Conservation (phyloP, 2,888 invertebrate genomes). For the Tetragonula carbonaria region DNA sequence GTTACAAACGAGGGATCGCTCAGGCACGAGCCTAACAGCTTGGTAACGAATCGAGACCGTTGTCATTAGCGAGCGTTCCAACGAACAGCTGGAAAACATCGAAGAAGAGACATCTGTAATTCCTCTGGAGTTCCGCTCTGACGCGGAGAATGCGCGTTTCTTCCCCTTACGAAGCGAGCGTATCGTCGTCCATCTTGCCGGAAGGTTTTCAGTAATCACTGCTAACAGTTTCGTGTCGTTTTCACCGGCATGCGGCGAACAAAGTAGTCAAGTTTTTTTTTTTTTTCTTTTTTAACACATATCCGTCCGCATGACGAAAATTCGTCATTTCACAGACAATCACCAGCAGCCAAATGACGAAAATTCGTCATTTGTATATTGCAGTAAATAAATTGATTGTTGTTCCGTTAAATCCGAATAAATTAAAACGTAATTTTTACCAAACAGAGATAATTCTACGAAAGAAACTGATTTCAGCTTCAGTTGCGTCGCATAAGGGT, state of each 20-base stretch:
- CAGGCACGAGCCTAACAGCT: constrained; percentile 53
- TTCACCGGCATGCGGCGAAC: background rate
- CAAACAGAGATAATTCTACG: no score
- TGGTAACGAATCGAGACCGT: constrained; percentile 30
- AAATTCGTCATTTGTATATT: no score
- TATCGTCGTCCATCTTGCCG: constrained; percentile 17
- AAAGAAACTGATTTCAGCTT: no score
- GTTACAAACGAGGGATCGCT: constrained; percentile 23
- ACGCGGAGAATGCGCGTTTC: constrained; percentile 12
- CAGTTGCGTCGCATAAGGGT: no score
- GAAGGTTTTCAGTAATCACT: constrained; percentile 27
- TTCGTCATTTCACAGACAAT: no score
- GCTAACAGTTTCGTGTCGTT: background rate
- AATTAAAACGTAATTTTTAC: no score
- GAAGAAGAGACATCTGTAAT: constrained; percentile 40
- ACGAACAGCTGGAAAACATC: constrained; percentile 25
- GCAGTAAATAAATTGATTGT: no score
- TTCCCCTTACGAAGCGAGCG: background rate
- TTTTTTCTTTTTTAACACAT: no score
- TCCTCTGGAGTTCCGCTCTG: constrained; percentile 22
- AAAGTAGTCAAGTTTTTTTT: background rate
- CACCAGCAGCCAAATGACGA: no score
- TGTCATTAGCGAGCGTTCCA: constrained; percentile 43
- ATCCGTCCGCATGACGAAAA: no score
- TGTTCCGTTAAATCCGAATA: no score